phyloP scores from a whole-genome alignment of 2,888 invertebrate genomes.

The Polia nebulosa region DNA sequence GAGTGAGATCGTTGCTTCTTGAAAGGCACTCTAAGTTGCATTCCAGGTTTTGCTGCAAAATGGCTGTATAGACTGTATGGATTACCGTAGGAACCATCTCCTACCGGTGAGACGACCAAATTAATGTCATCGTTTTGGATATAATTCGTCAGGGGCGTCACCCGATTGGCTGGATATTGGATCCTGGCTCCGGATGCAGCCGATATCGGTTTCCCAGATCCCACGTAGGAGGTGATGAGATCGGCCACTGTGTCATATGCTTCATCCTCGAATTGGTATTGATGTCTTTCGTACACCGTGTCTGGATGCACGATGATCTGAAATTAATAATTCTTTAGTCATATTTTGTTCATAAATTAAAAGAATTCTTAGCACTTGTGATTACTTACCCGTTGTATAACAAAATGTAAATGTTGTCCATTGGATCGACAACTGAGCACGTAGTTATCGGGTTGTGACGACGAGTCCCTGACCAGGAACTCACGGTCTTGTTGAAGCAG shows the following conservation, averaged over 20 bases:
- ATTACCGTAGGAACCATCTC: constrained; percentile 83
- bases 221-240: constrained; percentile 98
- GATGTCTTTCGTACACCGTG: constrained; percentile 97
- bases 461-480: constrained; percentile 97
- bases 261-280: constrained; percentile 98
- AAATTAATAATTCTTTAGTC: constrained; percentile 51
- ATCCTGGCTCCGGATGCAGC: constrained; percentile 97
- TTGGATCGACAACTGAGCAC: constrained; percentile 97
- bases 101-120: constrained; percentile 79
- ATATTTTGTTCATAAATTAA: background rate
- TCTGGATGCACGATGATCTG: constrained; percentile 96
- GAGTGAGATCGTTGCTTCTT: constrained; percentile 94
- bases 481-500: constrained; percentile 96
- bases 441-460: constrained; percentile 98
- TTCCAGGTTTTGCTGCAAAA: constrained; percentile 85
- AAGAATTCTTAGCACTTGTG: background rate
- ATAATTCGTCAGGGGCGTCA: constrained; percentile 94
- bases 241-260: constrained; percentile 98
- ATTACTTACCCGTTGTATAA: constrained; percentile 95
- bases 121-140: constrained; percentile 83
- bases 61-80: constrained; percentile 88
- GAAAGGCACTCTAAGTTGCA: constrained; percentile 83
- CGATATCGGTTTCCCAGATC: constrained; percentile 97
- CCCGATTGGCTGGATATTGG: constrained; percentile 95
- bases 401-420: constrained; percentile 96